A percentile compares a stretch with the other conserved stretches of the same genome.
Evolutionary conservation across 2,797 vertebrate genomes (phyloP).

Genomic region (Kryptopterus vitreolus): DNA sequence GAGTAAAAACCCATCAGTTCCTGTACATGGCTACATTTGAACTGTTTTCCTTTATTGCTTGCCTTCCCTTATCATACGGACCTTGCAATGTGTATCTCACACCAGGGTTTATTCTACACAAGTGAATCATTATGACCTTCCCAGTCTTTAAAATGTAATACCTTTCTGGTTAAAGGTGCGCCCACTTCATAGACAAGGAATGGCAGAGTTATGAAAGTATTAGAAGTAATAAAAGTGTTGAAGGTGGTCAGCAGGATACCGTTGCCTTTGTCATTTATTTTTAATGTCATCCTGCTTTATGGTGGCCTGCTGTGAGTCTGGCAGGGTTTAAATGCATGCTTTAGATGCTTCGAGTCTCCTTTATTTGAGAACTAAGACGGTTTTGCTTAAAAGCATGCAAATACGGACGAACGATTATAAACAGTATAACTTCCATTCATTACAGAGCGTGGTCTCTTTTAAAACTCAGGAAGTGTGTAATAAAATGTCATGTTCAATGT

Average conservation of each 20-base stretch:
- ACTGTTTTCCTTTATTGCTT: background rate
- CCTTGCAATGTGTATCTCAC: background rate
- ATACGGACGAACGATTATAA: background rate
- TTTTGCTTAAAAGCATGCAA: background rate
- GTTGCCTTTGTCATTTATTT: constrained; percentile 51
- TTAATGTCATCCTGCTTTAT: constrained; percentile 45
- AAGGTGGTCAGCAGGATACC: constrained; percentile 44
- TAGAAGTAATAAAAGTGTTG: constrained; percentile 15
- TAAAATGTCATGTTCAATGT: constrained; percentile 34
- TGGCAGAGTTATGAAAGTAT: background rate
- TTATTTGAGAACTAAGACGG: background rate
- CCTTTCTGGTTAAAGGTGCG: background rate
- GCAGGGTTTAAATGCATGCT: constrained; percentile 1
- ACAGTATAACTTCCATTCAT: too few species aligned
- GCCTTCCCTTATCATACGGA: background rate
- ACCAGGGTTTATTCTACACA: background rate
- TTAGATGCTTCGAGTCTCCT: background rate
- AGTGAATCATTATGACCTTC: background rate
- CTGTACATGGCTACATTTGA: background rate
- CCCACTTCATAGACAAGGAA: background rate
- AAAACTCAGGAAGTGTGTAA: constrained; percentile 21
- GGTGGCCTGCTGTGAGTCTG: background rate
- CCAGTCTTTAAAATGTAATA: background rate
- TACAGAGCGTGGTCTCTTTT: background rate
- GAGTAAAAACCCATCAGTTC: background rate